Base-by-base conservation (phyloP, 2,888 invertebrate species). In the Stratiomys singularior region DNA sequence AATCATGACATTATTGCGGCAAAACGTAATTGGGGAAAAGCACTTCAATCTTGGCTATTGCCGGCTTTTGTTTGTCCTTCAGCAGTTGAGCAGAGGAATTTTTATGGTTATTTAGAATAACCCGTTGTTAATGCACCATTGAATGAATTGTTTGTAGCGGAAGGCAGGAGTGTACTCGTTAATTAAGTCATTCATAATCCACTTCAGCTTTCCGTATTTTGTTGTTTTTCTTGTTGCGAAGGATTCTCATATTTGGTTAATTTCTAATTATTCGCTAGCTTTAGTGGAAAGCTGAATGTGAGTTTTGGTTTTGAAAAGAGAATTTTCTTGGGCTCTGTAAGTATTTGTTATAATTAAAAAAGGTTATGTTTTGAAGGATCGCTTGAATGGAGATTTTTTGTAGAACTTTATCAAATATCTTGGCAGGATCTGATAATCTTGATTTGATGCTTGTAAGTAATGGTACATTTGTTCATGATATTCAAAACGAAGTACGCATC, bases 1-100 rank as follows among this genome's bases (percentile, higher is more conserved):
- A 76, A 76, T 76, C 76, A 76, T 27, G 60, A 13, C 11, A 76
- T 64, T 76, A 76, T 76, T 76, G 76, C 46, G 47, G 76, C n/a
- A 76, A 60, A 63, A 47, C 46, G 64, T 47, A 47, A 60, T 46
- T 58, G 63, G 44, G 25, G 21, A 46, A 60, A 46, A 76, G 30
- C 15, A 56, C 56, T 72, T 25, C 2, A 72, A 52, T 58, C 28
- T 56, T 37, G 56, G 28, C 58, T 52, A 30, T 18, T 69, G 63
- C 37, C 9, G 37, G 37, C 37, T 37, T 23, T 28, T 56, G 30
- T 30, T 72, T 25, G 69, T 25, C 60, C 21, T 60, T 69, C 11
- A 37, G 21, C 67, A 25, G 46, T 25, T n/a, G 27, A 46, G 30
- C 44, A 46, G 15, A n/a, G 30, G 47, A 69, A 3, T 47, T 69